Percentiles rank a stretch among this genome's conserved stretches.
Evolutionary conservation across 2,888 invertebrate species (phyloP).

Genomic region (Tenodera sinensis): DNA sequence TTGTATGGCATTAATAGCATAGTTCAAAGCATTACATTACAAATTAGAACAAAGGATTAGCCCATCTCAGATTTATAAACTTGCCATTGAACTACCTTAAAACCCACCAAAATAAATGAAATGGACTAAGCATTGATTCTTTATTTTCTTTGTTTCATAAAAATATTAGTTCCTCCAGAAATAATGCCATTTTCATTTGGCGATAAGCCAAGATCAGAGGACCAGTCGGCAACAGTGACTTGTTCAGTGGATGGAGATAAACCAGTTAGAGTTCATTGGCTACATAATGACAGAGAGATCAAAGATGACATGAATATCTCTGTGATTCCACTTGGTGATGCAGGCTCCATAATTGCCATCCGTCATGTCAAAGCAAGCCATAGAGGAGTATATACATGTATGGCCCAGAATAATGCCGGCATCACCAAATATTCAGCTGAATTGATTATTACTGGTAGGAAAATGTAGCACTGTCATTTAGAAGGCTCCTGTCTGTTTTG

Average conservation of each 20-base stretch:
- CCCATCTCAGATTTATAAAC: not conserved
- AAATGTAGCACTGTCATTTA: not conserved
- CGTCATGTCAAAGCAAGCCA: slow-evolving; percentile 60
- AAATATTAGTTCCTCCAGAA: slow-evolving; percentile 49
- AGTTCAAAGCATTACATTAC: not conserved
- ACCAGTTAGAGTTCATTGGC: slow-evolving; percentile 72
- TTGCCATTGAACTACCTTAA: not conserved
- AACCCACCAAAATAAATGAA: not conserved
- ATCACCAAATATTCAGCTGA: slow-evolving; percentile 57
- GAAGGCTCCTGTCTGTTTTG: not conserved
- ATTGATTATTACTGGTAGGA: slow-evolving; percentile 61
- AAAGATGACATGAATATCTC: slow-evolving; percentile 41
- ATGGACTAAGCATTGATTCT: not conserved
- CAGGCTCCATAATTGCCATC: slow-evolving; percentile 55
- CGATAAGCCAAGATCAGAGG: slow-evolving; percentile 56
- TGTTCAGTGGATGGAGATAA: slow-evolving; percentile 63
- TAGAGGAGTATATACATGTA: slow-evolving; percentile 63
- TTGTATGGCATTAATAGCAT: too few species aligned
- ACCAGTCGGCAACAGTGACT: slow-evolving; percentile 46
- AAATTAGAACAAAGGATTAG: not conserved
- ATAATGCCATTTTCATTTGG: slow-evolving; percentile 55
- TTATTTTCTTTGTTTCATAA: not conserved
- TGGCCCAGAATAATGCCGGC: slow-evolving; percentile 62
- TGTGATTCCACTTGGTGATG: slow-evolving; percentile 43
- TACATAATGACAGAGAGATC: slow-evolving; percentile 54